These are phyloP conservation scores for Trachops cirrhosus DNA, from an alignment of 2,797 vertebrate species.

Conservation along the genomic window DNA sequence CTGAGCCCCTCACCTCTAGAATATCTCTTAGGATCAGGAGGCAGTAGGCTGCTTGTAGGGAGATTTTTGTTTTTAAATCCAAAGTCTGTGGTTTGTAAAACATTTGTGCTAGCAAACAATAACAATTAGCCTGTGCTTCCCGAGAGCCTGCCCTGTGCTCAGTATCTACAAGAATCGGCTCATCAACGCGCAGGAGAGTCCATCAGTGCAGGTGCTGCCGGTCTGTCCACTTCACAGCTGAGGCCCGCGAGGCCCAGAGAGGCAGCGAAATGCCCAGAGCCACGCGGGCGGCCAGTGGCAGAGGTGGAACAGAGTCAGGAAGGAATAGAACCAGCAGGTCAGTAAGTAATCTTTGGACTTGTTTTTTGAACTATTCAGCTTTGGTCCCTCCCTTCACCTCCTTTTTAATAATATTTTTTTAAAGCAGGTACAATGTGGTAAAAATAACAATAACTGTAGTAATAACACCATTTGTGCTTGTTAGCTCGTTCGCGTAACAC, in stretches of 20 bases:
- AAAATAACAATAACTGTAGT: background rate
- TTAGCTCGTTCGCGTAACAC: background rate
- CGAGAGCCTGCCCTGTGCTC: background rate
- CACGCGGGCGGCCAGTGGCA: background rate
- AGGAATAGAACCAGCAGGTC: background rate
- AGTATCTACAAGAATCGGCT: background rate
- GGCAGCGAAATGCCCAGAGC: no score
- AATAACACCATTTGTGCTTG: fast-evolving
- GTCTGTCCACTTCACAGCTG: background rate
- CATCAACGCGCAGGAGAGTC: background rate
- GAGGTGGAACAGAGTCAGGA: background rate
- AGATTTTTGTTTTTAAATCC: background rate
- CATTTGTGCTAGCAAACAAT: background rate
- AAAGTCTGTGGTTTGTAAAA: background rate
- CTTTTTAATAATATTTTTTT: background rate
- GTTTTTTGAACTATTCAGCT: background rate
- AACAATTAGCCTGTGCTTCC: background rate
- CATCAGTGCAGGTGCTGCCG: fast-evolving
- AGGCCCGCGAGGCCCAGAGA: background rate
- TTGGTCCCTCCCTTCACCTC: background rate
- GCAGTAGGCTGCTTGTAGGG: background rate
- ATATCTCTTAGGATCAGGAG: background rate
- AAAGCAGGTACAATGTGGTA: background rate
- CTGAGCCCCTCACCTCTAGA: background rate
- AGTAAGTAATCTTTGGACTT: background rate